phyloP scores from a whole-genome alignment of 2,888 invertebrate species.

The Diloba caeruleocephala region DNA sequence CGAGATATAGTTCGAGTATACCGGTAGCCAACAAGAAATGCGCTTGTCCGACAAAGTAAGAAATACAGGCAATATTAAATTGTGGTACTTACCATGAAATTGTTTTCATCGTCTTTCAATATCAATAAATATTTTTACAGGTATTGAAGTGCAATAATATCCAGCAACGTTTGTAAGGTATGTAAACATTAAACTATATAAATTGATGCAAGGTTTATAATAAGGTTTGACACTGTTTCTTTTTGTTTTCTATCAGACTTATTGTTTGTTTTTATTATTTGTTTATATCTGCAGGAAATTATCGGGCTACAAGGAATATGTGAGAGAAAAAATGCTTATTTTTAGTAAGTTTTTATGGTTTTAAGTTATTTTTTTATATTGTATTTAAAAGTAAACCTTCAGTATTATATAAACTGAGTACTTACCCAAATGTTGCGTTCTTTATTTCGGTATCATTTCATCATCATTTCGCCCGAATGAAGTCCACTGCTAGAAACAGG shows the following conservation, averaged over 20 bases:
- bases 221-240: no score
- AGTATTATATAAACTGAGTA: no score
- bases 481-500: no score
- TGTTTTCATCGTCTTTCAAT: constrained; percentile 25
- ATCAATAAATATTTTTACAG: constrained; percentile 28
- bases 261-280: constrained; percentile 24
- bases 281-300: constrained; percentile 23
- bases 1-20: constrained; percentile 17
- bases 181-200: neutral
- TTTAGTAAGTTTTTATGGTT: constrained; percentile 32
- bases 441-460: no score
- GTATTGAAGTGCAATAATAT: constrained; percentile 24
- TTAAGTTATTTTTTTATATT: neutral
- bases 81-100: constrained; percentile 1
- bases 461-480: no score
- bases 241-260: neutral
- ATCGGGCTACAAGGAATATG: constrained; percentile 20
- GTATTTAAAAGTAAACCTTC: no score
- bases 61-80: constrained; percentile 4
- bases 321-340: constrained; percentile 13
- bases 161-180: constrained; percentile 22
- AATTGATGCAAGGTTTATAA: no score
- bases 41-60: constrained; percentile 39
- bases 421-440: no score
- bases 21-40: constrained; percentile 41